Percentiles rank a stretch among this genome's conserved stretches.
These are phyloP conservation scores for Aratinga solstitialis DNA, from an alignment of 2,797 vertebrate species.

Conservation along the genomic window DNA sequence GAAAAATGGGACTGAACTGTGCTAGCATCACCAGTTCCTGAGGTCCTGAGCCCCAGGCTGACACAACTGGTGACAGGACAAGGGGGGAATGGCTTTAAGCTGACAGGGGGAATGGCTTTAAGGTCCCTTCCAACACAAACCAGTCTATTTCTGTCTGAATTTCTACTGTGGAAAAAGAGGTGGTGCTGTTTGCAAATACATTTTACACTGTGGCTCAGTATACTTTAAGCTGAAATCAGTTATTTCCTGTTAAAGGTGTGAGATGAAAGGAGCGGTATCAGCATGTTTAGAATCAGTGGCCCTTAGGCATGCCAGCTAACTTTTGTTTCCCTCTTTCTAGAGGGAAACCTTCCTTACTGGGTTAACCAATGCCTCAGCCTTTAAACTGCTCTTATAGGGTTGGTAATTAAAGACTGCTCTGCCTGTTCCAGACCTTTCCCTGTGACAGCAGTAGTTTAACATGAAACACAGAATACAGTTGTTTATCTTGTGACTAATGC, in stretches of 20 bases:
- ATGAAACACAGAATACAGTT: neutral
- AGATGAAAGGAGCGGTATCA: neutral
- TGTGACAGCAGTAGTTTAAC: neutral
- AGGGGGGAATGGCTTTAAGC: neutral
- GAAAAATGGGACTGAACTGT: neutral
- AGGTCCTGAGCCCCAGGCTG: neutral
- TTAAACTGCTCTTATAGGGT: neutral
- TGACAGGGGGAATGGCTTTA: neutral
- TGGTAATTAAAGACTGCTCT: neutral
- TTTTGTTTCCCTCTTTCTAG: neutral
- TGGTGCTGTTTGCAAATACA: fast-evolving
- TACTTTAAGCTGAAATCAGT: neutral
- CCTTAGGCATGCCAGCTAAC: fast-evolving
- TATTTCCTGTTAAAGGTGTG: neutral
- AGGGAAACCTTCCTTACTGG: neutral
- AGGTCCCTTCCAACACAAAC: neutral
- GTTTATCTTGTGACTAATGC: neutral
- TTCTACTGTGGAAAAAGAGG: neutral
- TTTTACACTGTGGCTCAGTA: fast-evolving
- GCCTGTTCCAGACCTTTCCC: neutral
- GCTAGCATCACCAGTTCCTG: neutral
- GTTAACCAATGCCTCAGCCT: neutral
- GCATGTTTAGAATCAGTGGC: neutral
- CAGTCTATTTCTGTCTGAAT: neutral
- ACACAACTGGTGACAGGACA: neutral